phyloP scores from a whole-genome alignment of 1,140 invertebrate species.

The Diorhabda carinulata region DNA sequence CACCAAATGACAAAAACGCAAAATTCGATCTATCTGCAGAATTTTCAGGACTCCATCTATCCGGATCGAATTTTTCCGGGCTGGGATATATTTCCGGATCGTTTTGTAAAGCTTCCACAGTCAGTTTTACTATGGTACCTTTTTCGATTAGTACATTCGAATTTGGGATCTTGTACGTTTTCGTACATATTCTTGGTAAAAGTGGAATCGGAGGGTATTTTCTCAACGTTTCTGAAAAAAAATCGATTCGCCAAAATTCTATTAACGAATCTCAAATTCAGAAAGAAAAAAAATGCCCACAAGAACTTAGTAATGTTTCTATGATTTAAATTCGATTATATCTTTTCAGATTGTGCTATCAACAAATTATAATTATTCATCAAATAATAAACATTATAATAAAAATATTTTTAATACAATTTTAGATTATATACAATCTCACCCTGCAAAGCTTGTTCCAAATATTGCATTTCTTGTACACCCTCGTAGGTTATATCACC shows the following conservation, averaged over 20 bases:
- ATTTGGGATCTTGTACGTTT: slow-evolving; percentile 48
- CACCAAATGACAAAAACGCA: slow-evolving; percentile 54
- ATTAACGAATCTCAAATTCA: too few relatives aligned
- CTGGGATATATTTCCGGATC: slow-evolving; percentile 47
- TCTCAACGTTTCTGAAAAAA: slow-evolving; percentile 50
- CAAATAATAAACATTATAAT: too few relatives aligned
- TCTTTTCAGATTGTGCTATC: too few relatives aligned
- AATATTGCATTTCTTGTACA: slow-evolving; percentile 54
- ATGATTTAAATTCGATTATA: too few relatives aligned
- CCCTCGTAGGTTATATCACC: slow-evolving; percentile 54
- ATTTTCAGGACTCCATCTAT: slow-evolving; percentile 49
- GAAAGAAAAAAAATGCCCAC: too few relatives aligned
- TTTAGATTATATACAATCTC: background rate
- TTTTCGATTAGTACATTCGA: slow-evolving; percentile 46
- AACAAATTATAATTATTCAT: too few relatives aligned
- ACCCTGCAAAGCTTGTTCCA: slow-evolving; percentile 45
- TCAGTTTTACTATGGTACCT: slow-evolving; percentile 36
- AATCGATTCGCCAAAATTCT: background rate
- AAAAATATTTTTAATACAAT: too few relatives aligned
- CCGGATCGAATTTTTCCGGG: slow-evolving; percentile 51
- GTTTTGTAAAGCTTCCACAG: slow-evolving; percentile 47
- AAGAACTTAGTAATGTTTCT: too few relatives aligned
- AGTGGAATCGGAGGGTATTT: slow-evolving; percentile 47
- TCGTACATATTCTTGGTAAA: slow-evolving; percentile 43
- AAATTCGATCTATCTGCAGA: slow-evolving; percentile 20